phyloP scores from a whole-genome alignment of 2,113 vertebrate genomes.

The Lepus europaeus region DNA sequence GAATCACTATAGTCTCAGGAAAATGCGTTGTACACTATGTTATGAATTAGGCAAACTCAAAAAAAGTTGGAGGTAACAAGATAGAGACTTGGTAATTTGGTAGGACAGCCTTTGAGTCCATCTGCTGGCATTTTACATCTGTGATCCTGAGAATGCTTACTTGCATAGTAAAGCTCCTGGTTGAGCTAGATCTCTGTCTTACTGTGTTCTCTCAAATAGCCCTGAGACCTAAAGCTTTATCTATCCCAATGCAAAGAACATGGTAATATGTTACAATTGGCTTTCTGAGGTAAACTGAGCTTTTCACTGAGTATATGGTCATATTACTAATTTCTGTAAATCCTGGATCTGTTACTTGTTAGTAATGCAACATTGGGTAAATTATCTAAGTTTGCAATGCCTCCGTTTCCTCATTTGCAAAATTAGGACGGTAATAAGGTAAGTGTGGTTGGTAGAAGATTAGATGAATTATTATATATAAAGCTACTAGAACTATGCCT shows the following conservation, averaged over 20 bases:
- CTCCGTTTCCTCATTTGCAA: not conserved
- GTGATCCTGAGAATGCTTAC: rapidly evolving
- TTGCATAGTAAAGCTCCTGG: not conserved
- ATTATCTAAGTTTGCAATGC: not conserved
- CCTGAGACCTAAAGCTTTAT: not conserved
- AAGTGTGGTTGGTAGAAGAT: not conserved
- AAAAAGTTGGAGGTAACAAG: not conserved
- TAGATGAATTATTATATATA: not conserved
- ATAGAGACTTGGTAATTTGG: not conserved
- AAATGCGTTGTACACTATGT: not conserved
- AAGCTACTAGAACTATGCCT: not conserved
- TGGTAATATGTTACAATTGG: not conserved
- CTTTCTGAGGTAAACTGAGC: not conserved
- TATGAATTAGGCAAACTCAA: not conserved
- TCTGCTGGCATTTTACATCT: not conserved
- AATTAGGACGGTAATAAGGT: not conserved
- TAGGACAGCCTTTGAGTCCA: not conserved
- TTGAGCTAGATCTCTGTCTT: not conserved
- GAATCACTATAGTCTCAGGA: not conserved
- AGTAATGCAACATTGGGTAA: not conserved
- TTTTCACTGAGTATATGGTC: not conserved
- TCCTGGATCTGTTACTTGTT: not conserved
- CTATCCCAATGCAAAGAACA: not conserved
- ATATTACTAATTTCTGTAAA: not conserved
- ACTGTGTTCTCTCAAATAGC: not conserved